These are phyloP conservation scores for Rhadina sibilatrix DNA, from an alignment of 2,113 vertebrate species.

Conservation along the genomic window DNA sequence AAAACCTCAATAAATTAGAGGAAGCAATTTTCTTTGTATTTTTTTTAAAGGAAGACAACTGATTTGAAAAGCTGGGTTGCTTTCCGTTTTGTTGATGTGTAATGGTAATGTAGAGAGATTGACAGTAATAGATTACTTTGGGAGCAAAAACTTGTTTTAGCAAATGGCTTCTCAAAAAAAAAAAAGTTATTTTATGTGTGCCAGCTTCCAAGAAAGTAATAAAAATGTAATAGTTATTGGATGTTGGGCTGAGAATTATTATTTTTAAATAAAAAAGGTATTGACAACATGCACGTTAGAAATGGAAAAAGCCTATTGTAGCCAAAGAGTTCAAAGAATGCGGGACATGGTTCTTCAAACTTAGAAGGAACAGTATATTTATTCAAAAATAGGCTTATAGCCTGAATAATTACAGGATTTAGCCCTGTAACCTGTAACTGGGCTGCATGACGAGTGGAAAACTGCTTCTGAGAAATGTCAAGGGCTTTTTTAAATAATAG, in stretches of 20 bases:
- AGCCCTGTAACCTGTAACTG: neutral
- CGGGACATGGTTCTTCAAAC: neutral
- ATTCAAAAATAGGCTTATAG: neutral
- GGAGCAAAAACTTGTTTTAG: neutral
- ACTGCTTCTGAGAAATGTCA: neutral
- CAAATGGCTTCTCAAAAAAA: conserved; percentile 7
- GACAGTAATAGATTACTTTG: neutral
- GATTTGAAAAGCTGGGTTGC: neutral
- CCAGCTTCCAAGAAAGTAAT: conserved; percentile 26
- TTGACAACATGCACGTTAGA: neutral
- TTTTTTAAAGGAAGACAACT: neutral
- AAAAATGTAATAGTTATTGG: conserved; percentile 9
- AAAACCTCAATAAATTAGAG: neutral
- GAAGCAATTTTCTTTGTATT: neutral
- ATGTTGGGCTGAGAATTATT: neutral
- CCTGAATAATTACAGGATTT: neutral
- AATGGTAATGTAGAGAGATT: neutral
- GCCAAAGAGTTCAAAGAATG: neutral
- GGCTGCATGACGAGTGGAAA: neutral
- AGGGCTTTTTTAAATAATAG: neutral
- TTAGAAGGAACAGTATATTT: neutral
- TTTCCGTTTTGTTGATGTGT: neutral
- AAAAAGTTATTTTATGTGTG: neutral
- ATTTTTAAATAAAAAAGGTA: neutral
- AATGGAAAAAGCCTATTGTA: neutral